phyloP scores from a whole-genome alignment of 2,888 invertebrate genomes.

The Machimus rusticus region DNA sequence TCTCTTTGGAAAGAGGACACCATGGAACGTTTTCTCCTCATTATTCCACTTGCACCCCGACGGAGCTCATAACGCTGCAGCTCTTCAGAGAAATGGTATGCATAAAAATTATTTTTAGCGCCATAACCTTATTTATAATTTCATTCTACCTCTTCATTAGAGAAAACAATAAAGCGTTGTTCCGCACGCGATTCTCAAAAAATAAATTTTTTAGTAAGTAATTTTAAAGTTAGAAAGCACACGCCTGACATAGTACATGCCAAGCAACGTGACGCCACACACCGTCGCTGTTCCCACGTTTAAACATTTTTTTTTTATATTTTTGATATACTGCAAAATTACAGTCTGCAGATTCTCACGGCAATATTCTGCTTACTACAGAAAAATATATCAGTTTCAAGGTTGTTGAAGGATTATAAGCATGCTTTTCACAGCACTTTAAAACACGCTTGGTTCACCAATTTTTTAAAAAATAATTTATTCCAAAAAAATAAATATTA shows the following conservation, averaged over 20 bases:
- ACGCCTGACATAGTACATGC: background rate
- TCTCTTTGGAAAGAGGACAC: slow-evolving; percentile 15
- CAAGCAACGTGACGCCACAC: background rate
- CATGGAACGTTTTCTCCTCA: background rate
- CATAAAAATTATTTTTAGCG: background rate
- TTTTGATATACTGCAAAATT: background rate
- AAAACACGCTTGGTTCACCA: background rate
- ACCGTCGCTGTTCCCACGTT: background rate
- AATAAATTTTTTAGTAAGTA: background rate
- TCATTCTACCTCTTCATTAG: background rate
- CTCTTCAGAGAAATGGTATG: background rate
- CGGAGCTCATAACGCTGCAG: background rate
- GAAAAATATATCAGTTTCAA: background rate
- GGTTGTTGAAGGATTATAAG: background rate
- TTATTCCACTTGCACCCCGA: background rate
- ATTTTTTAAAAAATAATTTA: background rate
- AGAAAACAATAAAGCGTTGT: background rate
- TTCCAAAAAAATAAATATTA: background rate
- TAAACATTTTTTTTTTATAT: background rate
- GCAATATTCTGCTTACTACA: background rate
- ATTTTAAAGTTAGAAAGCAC: background rate
- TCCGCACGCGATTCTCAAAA: background rate
- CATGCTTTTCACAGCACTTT: background rate
- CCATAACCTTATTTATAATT: background rate
- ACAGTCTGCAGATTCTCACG: background rate